Evolutionary conservation across 2,113 vertebrate species (phyloP).

Genomic region (Panurus biarmicus): DNA sequence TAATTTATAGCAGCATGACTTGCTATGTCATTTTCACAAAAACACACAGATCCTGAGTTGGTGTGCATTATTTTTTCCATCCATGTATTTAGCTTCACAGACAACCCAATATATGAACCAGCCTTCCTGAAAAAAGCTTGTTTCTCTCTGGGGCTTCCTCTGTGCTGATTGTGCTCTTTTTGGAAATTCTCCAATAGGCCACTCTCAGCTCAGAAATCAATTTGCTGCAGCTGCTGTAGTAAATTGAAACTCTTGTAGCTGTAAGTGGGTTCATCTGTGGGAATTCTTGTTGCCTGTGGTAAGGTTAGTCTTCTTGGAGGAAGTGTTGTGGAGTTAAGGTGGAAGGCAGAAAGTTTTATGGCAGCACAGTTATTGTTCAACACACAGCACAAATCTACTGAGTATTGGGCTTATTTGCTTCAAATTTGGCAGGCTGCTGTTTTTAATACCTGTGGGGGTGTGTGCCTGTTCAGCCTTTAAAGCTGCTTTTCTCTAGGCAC

Average conservation of each 20-base stretch:
- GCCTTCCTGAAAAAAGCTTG: background rate
- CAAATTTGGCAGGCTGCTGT: background rate
- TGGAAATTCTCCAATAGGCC: background rate
- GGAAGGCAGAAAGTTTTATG: background rate
- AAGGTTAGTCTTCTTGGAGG: background rate
- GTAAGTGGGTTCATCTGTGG: background rate
- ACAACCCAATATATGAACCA: background rate
- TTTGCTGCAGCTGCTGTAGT: background rate
- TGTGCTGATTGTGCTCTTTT: background rate
- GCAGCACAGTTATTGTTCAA: background rate
- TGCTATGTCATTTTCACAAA: background rate
- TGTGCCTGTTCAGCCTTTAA: background rate
- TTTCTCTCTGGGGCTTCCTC: background rate
- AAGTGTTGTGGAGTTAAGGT: background rate
- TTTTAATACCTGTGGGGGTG: background rate
- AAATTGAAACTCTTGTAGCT: background rate
- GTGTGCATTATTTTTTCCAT: background rate
- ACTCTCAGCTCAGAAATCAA: background rate
- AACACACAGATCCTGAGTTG: background rate
- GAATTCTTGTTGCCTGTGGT: background rate
- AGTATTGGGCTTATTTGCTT: background rate
- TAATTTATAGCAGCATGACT: background rate
- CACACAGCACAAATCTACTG: background rate
- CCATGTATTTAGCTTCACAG: background rate
- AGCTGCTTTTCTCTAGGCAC: background rate